Base-by-base conservation (phyloP, 1,140 invertebrate genomes). In the Eciton burchellii region DNA sequence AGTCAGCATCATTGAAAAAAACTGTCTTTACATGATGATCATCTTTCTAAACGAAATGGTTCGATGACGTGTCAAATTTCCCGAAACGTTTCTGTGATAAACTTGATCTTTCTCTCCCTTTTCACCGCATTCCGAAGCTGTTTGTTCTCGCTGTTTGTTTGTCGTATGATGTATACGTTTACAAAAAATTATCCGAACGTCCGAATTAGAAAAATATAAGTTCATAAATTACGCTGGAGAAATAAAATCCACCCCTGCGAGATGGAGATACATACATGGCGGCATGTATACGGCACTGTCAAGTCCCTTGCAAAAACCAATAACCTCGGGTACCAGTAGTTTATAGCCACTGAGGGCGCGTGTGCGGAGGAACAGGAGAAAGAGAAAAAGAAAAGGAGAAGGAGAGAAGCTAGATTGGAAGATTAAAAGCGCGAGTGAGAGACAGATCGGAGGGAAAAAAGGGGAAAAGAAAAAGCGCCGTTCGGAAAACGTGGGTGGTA, bases 251-350 rank as follows among this genome's bases (percentile, higher is more conserved):
- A 35, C 14, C n/a, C 19, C 41, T 45, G 21, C 21, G 35, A 79
- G 8, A n/a, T 70, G 16, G 5, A 79, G 35, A 19, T 76, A 63
- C 49, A 77, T 29, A 14, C 24, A 56, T 12, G 12, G 49, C 8
- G 21, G 24, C 63, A 35, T 57, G 63, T 77, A 68, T 68, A 77
- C 83, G 59, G 71, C 71, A 81, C 63, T 84, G 82, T 87, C 62
- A 72, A 59, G 70, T 59, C 57, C 74, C 81, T 88, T 66, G 87
- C 72, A 84, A 88, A 88, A 89, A 88, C 87, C 87, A 88, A 88
- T 88, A 88, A 88, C 87, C 86, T 88, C 83, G 86, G 72, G 62
- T 65, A 76, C 72, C 26, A 76, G 72, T 76, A 76, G 72, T 76
- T 76, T 76, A 74, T 74, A 59, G 59, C 43, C 43, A 76, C 26